Evolutionary conservation across 2,113 vertebrate species (phyloP).

Genomic region (Vidua chalybeata): DNA sequence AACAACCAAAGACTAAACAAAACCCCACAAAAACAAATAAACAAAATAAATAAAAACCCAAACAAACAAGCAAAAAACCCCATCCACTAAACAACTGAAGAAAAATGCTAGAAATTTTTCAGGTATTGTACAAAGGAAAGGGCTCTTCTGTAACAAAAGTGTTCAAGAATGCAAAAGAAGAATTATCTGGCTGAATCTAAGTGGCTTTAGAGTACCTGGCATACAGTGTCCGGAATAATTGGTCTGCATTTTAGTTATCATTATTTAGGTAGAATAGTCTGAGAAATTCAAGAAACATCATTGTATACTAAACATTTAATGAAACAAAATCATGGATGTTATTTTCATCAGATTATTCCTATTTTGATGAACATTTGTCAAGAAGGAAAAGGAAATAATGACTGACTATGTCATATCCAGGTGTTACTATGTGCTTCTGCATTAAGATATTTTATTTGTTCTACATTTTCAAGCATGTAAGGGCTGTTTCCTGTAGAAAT

Average conservation of each 20-base stretch:
- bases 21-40: not conserved
- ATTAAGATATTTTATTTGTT: not conserved
- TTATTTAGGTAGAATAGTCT: not conserved
- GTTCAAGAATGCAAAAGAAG: not conserved
- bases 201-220: accelerated
- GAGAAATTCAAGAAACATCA: not conserved
- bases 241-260: not conserved
- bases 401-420: not conserved
- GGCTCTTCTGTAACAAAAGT: not conserved
- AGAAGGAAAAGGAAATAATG: not conserved
- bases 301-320: not conserved
- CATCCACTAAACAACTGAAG: not conserved
- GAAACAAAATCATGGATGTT: not conserved
- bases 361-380: not conserved
- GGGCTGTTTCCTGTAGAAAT: not conserved
- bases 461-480: accelerated
- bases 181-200: not conserved
- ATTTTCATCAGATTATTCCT: not conserved
- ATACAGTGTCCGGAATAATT: not conserved
- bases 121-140: accelerated
- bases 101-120: not conserved
- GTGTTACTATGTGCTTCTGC: accelerated
- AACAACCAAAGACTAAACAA: not conserved
- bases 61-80: accelerated
- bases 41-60: no score